A percentile compares a stretch with the other conserved stretches of the same genome.
These are phyloP conservation scores for Pelecanoides urinatrix DNA, from an alignment of 2,113 vertebrate species.

Conservation along the genomic window DNA sequence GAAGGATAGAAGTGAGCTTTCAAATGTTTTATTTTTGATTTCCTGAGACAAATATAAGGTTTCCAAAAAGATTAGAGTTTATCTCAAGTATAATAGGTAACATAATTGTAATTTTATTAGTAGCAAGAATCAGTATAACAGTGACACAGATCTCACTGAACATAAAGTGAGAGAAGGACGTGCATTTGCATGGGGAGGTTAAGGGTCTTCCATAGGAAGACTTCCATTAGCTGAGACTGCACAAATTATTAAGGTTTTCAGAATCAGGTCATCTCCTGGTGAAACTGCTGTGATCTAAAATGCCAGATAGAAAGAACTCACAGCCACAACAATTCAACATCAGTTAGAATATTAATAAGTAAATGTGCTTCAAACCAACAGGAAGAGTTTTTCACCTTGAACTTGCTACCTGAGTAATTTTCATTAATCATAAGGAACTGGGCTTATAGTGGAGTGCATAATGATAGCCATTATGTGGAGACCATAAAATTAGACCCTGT, in stretches of 20 bases:
- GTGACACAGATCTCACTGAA: neutral
- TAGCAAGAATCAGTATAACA: neutral
- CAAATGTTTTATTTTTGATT: neutral
- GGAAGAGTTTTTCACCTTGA: constrained; percentile 18
- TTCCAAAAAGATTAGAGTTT: neutral
- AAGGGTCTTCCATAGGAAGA: neutral
- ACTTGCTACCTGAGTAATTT: constrained; percentile 11
- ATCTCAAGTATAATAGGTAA: neutral
- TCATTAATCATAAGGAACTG: constrained; percentile 23
- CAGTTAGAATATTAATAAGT: neutral
- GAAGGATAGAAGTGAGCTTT: neutral
- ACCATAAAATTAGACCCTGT: neutral
- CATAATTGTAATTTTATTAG: neutral
- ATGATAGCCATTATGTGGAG: neutral
- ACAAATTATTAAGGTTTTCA: neutral
- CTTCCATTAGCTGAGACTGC: neutral
- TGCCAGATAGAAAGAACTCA: neutral
- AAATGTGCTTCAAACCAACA: neutral
- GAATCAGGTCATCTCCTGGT: neutral
- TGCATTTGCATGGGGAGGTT: neutral
- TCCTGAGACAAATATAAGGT: neutral
- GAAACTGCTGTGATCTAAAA: neutral
- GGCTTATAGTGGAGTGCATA: neutral
- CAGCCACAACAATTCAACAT: neutral
- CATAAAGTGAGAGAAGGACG: neutral